These are phyloP conservation scores for Platorchestia sp. DNA, from an alignment of 1,140 invertebrate genomes.

Conservation along the genomic window DNA sequence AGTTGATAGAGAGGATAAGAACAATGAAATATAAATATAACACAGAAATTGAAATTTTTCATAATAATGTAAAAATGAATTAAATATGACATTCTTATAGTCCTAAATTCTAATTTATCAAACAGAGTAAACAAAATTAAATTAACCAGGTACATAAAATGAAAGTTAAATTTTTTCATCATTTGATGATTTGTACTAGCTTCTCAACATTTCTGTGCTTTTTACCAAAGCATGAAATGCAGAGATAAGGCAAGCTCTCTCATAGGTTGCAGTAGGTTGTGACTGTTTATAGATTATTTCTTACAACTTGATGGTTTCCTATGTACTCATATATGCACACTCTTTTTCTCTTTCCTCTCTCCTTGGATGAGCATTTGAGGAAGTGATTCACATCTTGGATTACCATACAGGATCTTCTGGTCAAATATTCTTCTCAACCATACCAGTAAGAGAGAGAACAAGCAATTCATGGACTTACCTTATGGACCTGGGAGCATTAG, in stretches of 20 bases:
- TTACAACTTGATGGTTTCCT: conserved; percentile 5
- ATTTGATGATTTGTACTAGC: neutral
- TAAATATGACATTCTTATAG: neutral
- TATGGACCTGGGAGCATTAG: neutral
- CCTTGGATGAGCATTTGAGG: neutral
- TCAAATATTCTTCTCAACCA: neutral
- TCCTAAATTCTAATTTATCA: neutral
- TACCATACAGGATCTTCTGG: neutral
- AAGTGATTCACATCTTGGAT: conserved; percentile 1
- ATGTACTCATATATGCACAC: neutral
- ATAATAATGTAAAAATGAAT: neutral
- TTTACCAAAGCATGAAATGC: conserved; percentile 26
- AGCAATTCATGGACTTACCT: neutral
- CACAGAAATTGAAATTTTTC: neutral
- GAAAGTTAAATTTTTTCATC: neutral
- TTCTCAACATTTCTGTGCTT: conserved; percentile 12
- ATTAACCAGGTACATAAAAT: neutral
- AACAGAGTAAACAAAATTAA: neutral
- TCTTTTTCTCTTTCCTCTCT: neutral
- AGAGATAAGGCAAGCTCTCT: neutral
- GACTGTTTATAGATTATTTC: conserved; percentile 35
- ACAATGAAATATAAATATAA: conserved; percentile 14
- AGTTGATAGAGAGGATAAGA: neutral
- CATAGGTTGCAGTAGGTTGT: conserved; percentile 34
- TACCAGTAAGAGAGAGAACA: neutral